Percentiles rank a stretch among this genome's conserved stretches.
These are phyloP conservation scores for Botrylloides violaceus DNA, from an alignment of 23 tunicate genomes.

Conservation along the genomic window DNA sequence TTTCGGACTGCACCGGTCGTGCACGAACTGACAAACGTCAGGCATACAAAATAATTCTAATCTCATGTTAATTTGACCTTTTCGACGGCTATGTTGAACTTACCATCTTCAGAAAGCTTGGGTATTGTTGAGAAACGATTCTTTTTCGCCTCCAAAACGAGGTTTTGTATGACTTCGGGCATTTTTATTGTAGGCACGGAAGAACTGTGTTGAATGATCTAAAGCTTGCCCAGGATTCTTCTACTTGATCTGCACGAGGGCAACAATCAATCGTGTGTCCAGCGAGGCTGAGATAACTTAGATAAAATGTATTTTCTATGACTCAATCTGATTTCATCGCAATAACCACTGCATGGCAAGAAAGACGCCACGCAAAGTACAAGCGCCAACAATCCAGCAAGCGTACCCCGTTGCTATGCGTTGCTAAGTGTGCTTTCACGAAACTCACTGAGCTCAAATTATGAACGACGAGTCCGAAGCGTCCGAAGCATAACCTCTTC, in stretches of 20 bases:
- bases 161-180: slow-evolving; percentile 85
- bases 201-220: too few species aligned
- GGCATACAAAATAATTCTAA: too few species aligned
- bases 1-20: too few species aligned
- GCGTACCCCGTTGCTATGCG: slow-evolving; percentile 53
- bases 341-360: background rate
- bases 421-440: slow-evolving; percentile 47
- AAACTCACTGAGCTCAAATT: too few species aligned
- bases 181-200: too few species aligned
- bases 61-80: too few species aligned
- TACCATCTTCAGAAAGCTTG: slow-evolving; percentile 78
- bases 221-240: background rate
- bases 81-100: too few species aligned
- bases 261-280: slow-evolving; percentile 1
- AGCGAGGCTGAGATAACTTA: background rate
- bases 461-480: too few species aligned
- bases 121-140: slow-evolving; percentile 75
- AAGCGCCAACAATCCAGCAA: slow-evolving; percentile 12
- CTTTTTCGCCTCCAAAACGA: slow-evolving; percentile 58
- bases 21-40: too few species aligned
- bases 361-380: background rate
- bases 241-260: background rate
- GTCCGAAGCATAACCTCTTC: too few species aligned
- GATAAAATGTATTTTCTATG: background rate
- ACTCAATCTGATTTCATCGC: background rate